A percentile compares a stretch with the other conserved stretches of the same genome.
These are phyloP conservation scores for Callimorpha dominula DNA, from an alignment of 2,888 invertebrate species.

Conservation along the genomic window DNA sequence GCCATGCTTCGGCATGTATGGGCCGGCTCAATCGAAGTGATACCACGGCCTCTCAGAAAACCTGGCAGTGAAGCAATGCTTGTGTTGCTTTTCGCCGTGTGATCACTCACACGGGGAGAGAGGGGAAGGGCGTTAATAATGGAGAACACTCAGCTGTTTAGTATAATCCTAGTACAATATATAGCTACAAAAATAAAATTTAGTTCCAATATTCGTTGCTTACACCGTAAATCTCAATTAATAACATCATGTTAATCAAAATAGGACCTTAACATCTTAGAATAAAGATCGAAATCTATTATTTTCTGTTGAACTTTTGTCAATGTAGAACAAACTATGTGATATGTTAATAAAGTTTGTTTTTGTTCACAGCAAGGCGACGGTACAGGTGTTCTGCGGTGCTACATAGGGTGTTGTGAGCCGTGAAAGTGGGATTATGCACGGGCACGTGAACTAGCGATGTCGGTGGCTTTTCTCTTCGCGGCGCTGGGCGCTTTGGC, in stretches of 20 bases:
- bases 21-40: too few relatives aligned
- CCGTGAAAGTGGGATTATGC: slow-evolving; percentile 74
- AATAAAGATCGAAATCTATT: slow-evolving; percentile 16
- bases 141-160: background rate
- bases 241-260: slow-evolving; percentile 16
- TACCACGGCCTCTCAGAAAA: too few relatives aligned
- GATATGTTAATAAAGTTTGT: slow-evolving; percentile 45
- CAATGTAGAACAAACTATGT: slow-evolving; percentile 28
- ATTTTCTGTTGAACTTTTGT: background rate
- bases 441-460: slow-evolving; percentile 72
- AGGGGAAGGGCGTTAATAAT: too few relatives aligned
- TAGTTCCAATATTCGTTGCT: slow-evolving; percentile 33
- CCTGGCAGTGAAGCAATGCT: too few relatives aligned
- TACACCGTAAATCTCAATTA: slow-evolving; percentile 21
- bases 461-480: slow-evolving; percentile 74
- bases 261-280: slow-evolving; percentile 15
- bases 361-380: slow-evolving; percentile 67
- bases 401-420: slow-evolving; percentile 60
- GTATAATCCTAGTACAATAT: background rate
- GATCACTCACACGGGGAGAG: too few relatives aligned
- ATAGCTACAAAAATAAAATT: slow-evolving; percentile 24
- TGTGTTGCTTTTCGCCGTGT: too few relatives aligned
- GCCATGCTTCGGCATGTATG: too few relatives aligned
- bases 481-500: slow-evolving; percentile 75
- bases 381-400: slow-evolving; percentile 50